Evolutionary conservation across 2,113 vertebrate genomes (phyloP).

Genomic region (Caloenas nicobarica): DNA sequence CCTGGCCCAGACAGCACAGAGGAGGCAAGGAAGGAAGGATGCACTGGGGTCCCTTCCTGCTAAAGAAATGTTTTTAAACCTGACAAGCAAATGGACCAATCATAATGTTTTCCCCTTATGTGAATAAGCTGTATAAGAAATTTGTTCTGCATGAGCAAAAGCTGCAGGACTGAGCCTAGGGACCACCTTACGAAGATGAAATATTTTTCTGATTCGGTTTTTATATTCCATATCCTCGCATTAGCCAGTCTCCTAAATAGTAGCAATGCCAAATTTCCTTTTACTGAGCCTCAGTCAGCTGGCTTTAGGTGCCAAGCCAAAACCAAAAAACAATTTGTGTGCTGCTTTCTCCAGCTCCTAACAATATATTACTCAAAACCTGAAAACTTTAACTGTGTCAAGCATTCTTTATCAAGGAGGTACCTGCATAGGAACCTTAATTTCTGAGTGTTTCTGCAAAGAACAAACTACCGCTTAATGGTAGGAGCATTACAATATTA

Average conservation of each 20-base stretch:
- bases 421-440: constrained; percentile 49
- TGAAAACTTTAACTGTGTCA: constrained; percentile 62
- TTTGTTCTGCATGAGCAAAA: neutral
- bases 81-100: neutral
- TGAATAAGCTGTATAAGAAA: neutral
- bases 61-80: neutral
- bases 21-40: neutral
- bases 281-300: constrained; percentile 21
- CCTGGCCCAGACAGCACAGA: fast-evolving
- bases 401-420: constrained; percentile 72
- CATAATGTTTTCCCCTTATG: neutral
- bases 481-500: neutral
- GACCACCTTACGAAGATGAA: constrained; percentile 19
- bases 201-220: constrained; percentile 25
- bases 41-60: fast-evolving
- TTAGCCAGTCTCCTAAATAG: constrained; percentile 32
- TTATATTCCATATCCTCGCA: constrained; percentile 25
- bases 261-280: constrained; percentile 44
- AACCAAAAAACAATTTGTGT: neutral
- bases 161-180: neutral
- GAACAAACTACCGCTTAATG: constrained; percentile 47
- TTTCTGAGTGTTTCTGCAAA: constrained; percentile 52
- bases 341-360: constrained; percentile 56
- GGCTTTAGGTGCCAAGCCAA: constrained; percentile 49
- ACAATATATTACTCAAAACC: constrained; percentile 53